Evolutionary conservation across 2,797 vertebrate species (phyloP), one percentile per base, ranked within the genome.

Genomic region (Dallia pectoralis): DNA sequence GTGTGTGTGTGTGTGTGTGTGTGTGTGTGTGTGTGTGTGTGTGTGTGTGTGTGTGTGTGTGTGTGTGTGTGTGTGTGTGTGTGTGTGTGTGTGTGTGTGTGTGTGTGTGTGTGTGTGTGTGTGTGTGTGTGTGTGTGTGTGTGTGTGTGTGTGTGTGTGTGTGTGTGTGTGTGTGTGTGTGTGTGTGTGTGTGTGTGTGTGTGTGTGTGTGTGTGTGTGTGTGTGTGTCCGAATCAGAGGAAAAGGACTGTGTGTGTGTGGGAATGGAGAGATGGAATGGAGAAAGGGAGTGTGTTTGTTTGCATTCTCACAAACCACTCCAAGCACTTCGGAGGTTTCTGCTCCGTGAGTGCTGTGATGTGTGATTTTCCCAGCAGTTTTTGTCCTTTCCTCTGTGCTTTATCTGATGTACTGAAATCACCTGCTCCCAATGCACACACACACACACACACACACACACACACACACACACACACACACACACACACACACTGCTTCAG

Each of bases 331-430:
- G 22, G 19, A 56, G 22, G 22, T 22, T 22, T 56, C n/a, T 56
- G 51, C 53, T 56, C 3, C 29, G 25, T 68, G 67, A 44, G 40
- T 68, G 67, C 48, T 19, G 4, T 40, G 40, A 3, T 29, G 47
- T 49, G 67, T 69, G 47, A 18, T 19, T 49, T 56, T n/a, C 22
- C 53, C 53, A 56, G 53, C n/a, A 56, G 40, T 49, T 44, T 68
- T 40, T 68, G 22, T 8, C 11, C n/a, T n/a, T 19, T 67, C 7
- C 53, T 56, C 53, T 56, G 53, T 56, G 53, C 22, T 56, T 12
- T 25, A 56, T 56, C 53, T 25, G 53, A 56, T 25, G 22, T 56
- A n/a, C 53, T 56, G 53, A 56, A 56, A 56, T 56, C 51, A 56
- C 51, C n/a, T 25, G n/a, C n/a, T 56, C 49, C 19, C 49, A n/a